Percentiles rank a stretch among this genome's conserved stretches.
Evolutionary conservation across 2,888 invertebrate genomes (phyloP).

Genomic region (Steromphala cineraria): DNA sequence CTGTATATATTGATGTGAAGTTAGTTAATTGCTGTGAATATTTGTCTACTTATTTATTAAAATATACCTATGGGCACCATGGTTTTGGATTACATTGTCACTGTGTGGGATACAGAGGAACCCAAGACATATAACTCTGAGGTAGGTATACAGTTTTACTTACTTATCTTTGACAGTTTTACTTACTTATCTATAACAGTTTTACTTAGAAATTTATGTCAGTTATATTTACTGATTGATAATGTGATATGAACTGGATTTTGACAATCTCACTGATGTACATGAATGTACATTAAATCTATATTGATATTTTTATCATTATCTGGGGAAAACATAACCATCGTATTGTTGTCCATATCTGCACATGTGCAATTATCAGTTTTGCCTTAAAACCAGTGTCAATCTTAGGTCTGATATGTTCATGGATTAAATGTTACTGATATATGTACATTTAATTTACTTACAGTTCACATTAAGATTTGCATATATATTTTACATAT

Average conservation of each 20-base stretch:
- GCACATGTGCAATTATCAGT: not conserved
- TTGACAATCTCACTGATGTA: not conserved
- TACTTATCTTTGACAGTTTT: too few species aligned
- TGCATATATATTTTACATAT: too few species aligned
- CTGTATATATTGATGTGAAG: slow-evolving; percentile 15
- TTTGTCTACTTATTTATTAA: not conserved
- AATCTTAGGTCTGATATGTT: too few species aligned
- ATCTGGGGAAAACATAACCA: not conserved
- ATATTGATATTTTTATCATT: not conserved
- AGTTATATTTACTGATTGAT: not conserved
- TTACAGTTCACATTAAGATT: too few species aligned
- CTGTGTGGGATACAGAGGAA: slow-evolving; percentile 59
- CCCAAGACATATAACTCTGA: slow-evolving; percentile 55
- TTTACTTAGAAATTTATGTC: too few species aligned
- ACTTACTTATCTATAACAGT: too few species aligned
- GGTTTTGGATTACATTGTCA: slow-evolving; percentile 62
- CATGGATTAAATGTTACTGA: too few species aligned
- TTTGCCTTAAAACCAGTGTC: too few species aligned
- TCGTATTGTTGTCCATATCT: not conserved
- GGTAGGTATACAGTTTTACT: too few species aligned
- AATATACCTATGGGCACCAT: slow-evolving; percentile 29
- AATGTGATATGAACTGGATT: not conserved
- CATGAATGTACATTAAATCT: not conserved
- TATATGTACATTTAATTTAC: too few species aligned
- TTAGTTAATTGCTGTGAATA: slow-evolving; percentile 9